Base-by-base conservation (phyloP, 2,888 invertebrate genomes). In the Hirtodrosophila duncani region DNA sequence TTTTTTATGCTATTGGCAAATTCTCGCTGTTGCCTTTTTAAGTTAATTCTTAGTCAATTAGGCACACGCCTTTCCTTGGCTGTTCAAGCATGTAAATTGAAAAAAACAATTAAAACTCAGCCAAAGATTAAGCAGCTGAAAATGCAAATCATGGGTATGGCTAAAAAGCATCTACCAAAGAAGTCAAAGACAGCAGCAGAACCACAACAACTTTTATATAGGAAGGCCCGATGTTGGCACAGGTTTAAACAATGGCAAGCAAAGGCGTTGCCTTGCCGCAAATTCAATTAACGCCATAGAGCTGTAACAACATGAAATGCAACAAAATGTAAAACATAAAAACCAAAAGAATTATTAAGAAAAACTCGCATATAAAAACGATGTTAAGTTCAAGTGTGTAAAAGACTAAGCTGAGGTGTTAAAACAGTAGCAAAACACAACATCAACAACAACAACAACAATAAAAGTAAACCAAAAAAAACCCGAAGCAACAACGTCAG, bases 251-350 rank as follows among this genome's bases (percentile, higher is more conserved):
- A 9, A 6, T 46, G 29, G 48, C 10, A 23, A 8, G 18, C 8
- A 11, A 39, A 45, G 49, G 48, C 33, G 48, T 18, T 37, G 42
- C 34, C 48, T 49, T 33, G 72, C 78, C 81, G 38, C 72, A 74
- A 80, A 80, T 80, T 74, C 72, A 80, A 74, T 74, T 74, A 72
- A 72, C 49, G 55, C 42, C 26, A 31, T n/a, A 34, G 23, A 24
- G 44, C 20, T 27, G 23, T 50, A 50, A 49, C 29, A 20, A 38
- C 16, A 46, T 38, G 42, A 39, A 51, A 7, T 10, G 42, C 20
- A 23, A 29, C 37, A 36, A 14, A 24, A 56, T 43, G 21, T 26
- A 46, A n/a, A 14, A 36, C 41, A 18, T 23, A 23, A 10, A 41
- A 42, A 43, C 44, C 16, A 33, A 38, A 48, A 52, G 52, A 58